Evolutionary conservation across 2,113 vertebrate genomes (phyloP).

Genomic region (Centropristis striata): DNA sequence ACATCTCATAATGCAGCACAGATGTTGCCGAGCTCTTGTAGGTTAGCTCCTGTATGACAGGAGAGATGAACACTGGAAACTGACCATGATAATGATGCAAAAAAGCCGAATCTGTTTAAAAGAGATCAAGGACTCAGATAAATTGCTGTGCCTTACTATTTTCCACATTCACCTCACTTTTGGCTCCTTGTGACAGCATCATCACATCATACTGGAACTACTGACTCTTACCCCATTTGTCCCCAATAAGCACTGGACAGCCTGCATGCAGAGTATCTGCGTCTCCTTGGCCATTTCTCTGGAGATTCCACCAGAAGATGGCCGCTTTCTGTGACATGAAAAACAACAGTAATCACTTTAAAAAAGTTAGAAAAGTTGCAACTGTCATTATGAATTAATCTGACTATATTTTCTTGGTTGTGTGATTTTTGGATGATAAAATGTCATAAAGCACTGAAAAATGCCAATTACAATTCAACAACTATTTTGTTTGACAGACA

Average conservation of each 20-base stretch:
- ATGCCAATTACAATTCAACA: neutral
- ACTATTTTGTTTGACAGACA: neutral
- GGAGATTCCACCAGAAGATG: constrained; percentile 98
- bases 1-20: constrained; percentile 65
- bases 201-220: neutral
- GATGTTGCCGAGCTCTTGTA: constrained; percentile 52
- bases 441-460: neutral
- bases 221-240: constrained; percentile 93
- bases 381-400: neutral
- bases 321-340: constrained; percentile 88
- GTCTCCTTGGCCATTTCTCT: constrained; percentile 88
- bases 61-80: constrained; percentile 5
- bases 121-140: neutral
- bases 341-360: neutral
- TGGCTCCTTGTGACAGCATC: neutral
- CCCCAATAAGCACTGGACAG: constrained; percentile 92
- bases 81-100: neutral
- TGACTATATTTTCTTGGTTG: neutral
- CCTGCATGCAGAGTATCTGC: constrained; percentile 92
- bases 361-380: neutral
- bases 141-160: neutral
- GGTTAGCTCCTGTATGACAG: constrained; percentile 22
- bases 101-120: neutral
- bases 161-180: neutral
- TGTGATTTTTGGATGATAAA: neutral